Percentiles rank a stretch among this genome's conserved stretches.
These are phyloP conservation scores for Sebastes diaconus DNA, from an alignment of 2,797 vertebrate species.

Conservation along the genomic window DNA sequence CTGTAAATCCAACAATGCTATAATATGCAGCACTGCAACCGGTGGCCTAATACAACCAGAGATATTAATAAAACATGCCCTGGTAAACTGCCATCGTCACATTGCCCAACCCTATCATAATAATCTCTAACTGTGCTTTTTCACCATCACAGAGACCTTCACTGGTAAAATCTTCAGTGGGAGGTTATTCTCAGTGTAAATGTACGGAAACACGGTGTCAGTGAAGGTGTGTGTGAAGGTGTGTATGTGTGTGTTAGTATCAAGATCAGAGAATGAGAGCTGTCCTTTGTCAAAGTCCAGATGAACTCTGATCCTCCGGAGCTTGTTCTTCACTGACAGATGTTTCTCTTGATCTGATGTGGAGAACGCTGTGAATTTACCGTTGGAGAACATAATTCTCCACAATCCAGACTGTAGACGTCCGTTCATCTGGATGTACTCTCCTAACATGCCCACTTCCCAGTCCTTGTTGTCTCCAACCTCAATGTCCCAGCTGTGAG, in stretches of 20 bases:
- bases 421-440: background rate
- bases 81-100: background rate
- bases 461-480: conserved; percentile 46
- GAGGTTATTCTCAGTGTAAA: conserved; percentile 29
- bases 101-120: background rate
- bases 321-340: conserved; percentile 1
- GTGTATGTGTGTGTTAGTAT: conserved; percentile 35
- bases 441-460: conserved; percentile 50
- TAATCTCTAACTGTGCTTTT: background rate
- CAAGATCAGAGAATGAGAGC: conserved; percentile 29
- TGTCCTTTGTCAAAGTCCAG: conserved; percentile 45
- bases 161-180: conserved; percentile 44
- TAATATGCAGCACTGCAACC: background rate
- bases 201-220: conserved; percentile 51
- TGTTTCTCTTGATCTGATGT: background rate
- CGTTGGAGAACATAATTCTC: conserved; percentile 42
- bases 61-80: background rate
- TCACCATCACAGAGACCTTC: background rate
- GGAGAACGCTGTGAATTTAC: conserved; percentile 25
- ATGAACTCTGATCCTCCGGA: conserved; percentile 22
- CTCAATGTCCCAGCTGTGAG: conserved; percentile 45
- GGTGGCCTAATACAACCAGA: background rate
- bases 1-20: background rate
- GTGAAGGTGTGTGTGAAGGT: conserved; percentile 57
- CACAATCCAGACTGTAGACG: conserved; percentile 24